phyloP scores from a whole-genome alignment of 2,113 vertebrate species.

The Rhinolophus sinicus region DNA sequence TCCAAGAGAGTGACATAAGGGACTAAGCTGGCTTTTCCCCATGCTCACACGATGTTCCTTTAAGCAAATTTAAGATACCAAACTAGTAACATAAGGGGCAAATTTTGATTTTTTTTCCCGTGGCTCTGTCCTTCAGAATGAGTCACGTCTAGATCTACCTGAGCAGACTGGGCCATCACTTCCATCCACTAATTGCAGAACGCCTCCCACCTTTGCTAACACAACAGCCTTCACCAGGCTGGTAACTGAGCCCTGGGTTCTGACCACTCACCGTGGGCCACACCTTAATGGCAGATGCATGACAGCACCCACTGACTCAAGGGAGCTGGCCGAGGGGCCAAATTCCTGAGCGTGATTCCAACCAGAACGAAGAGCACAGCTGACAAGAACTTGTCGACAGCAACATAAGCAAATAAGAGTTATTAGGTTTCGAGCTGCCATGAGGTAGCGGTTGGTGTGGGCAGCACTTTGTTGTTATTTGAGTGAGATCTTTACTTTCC shows the following conservation, averaged over 20 bases:
- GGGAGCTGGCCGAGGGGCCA: not conserved
- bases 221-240: not conserved
- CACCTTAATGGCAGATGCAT: not conserved
- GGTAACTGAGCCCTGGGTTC: not conserved
- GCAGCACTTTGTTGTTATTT: not conserved
- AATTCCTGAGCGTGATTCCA: constrained; percentile 17
- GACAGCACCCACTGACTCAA: not conserved
- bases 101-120: not conserved
- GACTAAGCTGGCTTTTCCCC: not conserved
- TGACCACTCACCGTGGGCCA: not conserved
- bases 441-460: not conserved
- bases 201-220: not conserved
- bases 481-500: not conserved
- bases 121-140: not conserved
- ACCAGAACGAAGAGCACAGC: not conserved
- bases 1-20: not conserved
- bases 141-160: constrained; percentile 50
- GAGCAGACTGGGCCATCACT: not conserved
- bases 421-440: not conserved
- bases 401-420: not conserved
- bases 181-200: not conserved
- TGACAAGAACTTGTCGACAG: not conserved
- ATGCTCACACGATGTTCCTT: not conserved
- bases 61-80: constrained; percentile 40
- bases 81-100: constrained; percentile 30